Base-by-base conservation (phyloP, 1,140 invertebrate genomes). In the Araneus ventricosus region DNA sequence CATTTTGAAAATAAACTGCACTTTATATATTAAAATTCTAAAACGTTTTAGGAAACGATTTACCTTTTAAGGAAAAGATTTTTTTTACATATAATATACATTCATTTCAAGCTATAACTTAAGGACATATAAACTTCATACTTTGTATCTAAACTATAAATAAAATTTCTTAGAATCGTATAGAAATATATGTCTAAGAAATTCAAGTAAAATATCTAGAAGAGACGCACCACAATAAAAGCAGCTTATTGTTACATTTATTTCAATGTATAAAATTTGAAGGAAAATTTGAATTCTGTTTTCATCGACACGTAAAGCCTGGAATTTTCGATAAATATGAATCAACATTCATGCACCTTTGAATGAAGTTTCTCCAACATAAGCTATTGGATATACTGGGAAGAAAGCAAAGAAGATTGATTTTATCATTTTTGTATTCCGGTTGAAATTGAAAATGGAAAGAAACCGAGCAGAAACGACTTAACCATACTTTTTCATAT, bases 361-460 rank as follows among this genome's bases (percentile, higher is more conserved):
- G 85, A 87, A 87, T 39, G 85, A 87, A 87, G 41, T 84, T 84
- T 57, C 30, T 27, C 85, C 57, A 87, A 87, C 85, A 61, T 87
- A 87, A 87, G 85, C 85, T 90, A 90, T 90, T 80, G 88, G 70
- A 79, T 45, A 90, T 70, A 70, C 67, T 37, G 4, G 27, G 57
- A 45, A 63, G 84, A 86, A 88, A 90, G 75, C 67, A 80, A 45
- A 41, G 45, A n/a, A 57, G 88, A 90, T 90, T 90, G 88, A 90
- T 80, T 90, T 90, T 80, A 79, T 90, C 88, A 90, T 90, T 90
- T 90, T 90, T 90, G 70, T 90, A 90, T 90, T 90, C 88, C 75
- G 45, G n/a, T 79, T 90, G 88, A 90, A 90, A 90, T 90, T 90
- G 88, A 90, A 90, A 90, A 90, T 90, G 70, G 88, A 90, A 80